A percentile compares a stretch with the other conserved stretches of the same genome.
Conservation (phyloP, 2,888 invertebrate genomes). For the Apotomis turbidana region DNA sequence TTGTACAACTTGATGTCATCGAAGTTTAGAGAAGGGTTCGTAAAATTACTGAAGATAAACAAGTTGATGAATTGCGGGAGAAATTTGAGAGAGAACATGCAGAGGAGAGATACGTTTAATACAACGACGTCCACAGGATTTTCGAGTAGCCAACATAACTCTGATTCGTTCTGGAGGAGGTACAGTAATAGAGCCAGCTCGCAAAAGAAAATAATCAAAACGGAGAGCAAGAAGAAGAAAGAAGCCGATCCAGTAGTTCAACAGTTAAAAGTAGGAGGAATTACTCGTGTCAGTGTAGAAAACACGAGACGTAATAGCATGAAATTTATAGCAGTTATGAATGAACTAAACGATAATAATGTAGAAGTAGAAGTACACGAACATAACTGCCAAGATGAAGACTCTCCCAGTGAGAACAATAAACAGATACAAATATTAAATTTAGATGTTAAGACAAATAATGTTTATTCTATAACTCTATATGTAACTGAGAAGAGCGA, state of each 20-base stretch:
- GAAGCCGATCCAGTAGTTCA: slow-evolving; percentile 59
- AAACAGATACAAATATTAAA: slow-evolving; percentile 82
- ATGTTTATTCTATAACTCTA: slow-evolving; percentile 79
- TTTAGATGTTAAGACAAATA: slow-evolving; percentile 79
- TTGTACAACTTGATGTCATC: slow-evolving; percentile 96
- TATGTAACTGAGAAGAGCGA: slow-evolving; percentile 72
- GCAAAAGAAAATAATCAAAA: slow-evolving; percentile 66
- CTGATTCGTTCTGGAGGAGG: slow-evolving; percentile 86
- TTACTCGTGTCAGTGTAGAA: slow-evolving; percentile 65
- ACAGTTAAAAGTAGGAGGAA: slow-evolving; percentile 74
- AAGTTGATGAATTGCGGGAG: slow-evolving; percentile 75
- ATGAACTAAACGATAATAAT: slow-evolving; percentile 63
- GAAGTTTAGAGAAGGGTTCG: slow-evolving; percentile 93
- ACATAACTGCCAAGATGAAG: slow-evolving; percentile 49
- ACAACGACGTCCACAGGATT: slow-evolving; percentile 86
- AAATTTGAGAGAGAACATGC: slow-evolving; percentile 80
- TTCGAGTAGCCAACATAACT: slow-evolving; percentile 83
- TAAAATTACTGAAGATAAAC: slow-evolving; percentile 84
- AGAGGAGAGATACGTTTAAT: slow-evolving; percentile 86
- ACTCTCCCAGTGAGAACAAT: slow-evolving; percentile 71
- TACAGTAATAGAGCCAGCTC: slow-evolving; percentile 82
- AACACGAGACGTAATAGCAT: slow-evolving; percentile 79
- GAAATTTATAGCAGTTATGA: slow-evolving; percentile 74
- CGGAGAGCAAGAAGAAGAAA: slow-evolving; percentile 71
- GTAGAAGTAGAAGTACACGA: slow-evolving; percentile 49